These are phyloP conservation scores for Cylindroiulus punctatus DNA, from an alignment of 2,888 invertebrate genomes.

Conservation along the genomic window DNA sequence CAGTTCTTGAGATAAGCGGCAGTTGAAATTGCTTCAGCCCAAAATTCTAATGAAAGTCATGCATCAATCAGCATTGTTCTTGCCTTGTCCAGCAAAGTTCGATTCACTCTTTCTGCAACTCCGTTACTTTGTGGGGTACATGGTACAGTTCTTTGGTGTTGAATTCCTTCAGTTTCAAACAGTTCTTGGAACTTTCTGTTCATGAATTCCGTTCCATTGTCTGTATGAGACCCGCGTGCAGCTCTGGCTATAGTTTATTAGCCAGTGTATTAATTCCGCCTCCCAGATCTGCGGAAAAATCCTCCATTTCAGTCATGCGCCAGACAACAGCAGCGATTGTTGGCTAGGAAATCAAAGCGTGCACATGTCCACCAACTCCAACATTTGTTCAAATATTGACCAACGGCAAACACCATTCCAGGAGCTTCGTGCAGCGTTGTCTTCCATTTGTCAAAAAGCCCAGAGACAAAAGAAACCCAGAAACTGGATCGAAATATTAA, in stretches of 20 bases:
- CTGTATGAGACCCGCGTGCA: background rate
- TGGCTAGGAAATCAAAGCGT: constrained; percentile 13
- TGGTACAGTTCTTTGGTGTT: background rate
- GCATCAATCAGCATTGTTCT: constrained; percentile 53
- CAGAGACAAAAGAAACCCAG: constrained; percentile 16
- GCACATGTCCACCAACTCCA: constrained; percentile 24
- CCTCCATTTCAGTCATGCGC: constrained; percentile 40
- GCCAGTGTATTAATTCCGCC: background rate
- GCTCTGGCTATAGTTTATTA: background rate
- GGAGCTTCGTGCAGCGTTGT: background rate
- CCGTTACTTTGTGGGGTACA: constrained; percentile 52
- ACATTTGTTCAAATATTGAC: constrained; percentile 43
- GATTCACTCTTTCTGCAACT: constrained; percentile 39
- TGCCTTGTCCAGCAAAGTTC: constrained; percentile 35
- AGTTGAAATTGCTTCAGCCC: constrained; percentile 48
- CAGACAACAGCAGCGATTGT: background rate
- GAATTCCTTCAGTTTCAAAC: constrained; percentile 45
- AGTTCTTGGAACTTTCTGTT: background rate
- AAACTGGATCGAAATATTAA: constrained; percentile 42
- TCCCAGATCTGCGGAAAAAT: background rate
- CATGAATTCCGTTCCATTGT: constrained; percentile 39
- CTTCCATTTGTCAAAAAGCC: constrained; percentile 47
- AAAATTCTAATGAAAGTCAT: constrained; percentile 28
- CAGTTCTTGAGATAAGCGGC: constrained; percentile 37
- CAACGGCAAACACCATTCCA: constrained; percentile 3